Conservation (phyloP, 2,797 vertebrate species). For the Mormyrops attenuatus region DNA sequence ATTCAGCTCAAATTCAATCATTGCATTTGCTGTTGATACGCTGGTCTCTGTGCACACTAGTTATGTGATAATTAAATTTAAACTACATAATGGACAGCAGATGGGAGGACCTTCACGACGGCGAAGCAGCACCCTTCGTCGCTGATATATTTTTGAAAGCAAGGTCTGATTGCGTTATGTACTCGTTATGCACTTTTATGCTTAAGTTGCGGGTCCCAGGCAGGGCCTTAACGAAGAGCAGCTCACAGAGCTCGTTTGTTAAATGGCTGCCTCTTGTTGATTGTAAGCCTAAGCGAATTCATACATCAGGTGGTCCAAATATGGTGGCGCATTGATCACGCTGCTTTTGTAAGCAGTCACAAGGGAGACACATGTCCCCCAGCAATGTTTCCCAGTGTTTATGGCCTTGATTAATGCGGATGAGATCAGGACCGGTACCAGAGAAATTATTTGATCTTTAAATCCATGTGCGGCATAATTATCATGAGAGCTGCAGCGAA, state of each 20-base stretch:
- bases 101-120: not conserved
- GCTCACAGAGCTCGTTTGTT: slow-evolving; percentile 45
- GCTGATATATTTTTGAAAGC: not conserved
- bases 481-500: not conserved
- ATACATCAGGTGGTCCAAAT: slow-evolving; percentile 56
- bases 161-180: slow-evolving; percentile 38
- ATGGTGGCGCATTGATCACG: slow-evolving; percentile 39
- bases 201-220: slow-evolving; percentile 49
- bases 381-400: not conserved
- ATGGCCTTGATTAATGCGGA: not conserved
- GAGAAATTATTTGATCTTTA: slow-evolving; percentile 9
- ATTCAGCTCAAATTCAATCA: not conserved
- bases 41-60: not conserved
- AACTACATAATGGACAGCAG: not conserved
- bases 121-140: not conserved
- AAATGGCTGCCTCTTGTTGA: slow-evolving; percentile 33
- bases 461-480: not conserved
- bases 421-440: not conserved
- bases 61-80: slow-evolving; percentile 12
- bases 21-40: not conserved
- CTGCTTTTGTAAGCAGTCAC: slow-evolving; percentile 43
- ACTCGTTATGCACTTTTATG: slow-evolving; percentile 41
- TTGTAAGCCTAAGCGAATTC: slow-evolving; percentile 48
- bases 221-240: slow-evolving; percentile 57
- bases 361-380: slow-evolving; percentile 35